Conservation (phyloP, 2,797 vertebrate genomes). For the Pampus argenteus region DNA sequence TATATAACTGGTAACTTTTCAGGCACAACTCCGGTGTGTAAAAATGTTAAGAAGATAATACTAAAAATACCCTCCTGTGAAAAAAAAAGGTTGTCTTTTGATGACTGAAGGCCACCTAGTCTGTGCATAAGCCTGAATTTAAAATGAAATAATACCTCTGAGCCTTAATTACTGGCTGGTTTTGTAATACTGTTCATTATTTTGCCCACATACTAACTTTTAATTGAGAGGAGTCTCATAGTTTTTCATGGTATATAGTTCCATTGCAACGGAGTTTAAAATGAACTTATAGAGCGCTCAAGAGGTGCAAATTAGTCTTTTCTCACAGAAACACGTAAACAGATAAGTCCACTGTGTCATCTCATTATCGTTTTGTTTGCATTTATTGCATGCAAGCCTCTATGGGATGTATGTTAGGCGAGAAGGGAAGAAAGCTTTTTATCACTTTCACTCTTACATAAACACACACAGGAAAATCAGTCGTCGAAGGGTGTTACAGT, state of each 20-base stretch:
- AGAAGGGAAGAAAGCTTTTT: slow-evolving; percentile 45
- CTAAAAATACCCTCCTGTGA: slow-evolving; percentile 29
- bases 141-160: slow-evolving; percentile 15
- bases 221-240: slow-evolving; percentile 54
- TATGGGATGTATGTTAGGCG: slow-evolving; percentile 46
- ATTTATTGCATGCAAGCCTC: slow-evolving; percentile 63
- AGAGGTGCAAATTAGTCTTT: slow-evolving; percentile 60
- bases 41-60: slow-evolving; percentile 11
- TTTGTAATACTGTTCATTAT: slow-evolving; percentile 26
- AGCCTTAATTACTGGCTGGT: slow-evolving; percentile 28
- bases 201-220: slow-evolving; percentile 18
- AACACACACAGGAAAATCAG: slow-evolving; percentile 49
- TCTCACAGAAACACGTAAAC: slow-evolving; percentile 13
- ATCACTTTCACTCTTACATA: slow-evolving; percentile 36
- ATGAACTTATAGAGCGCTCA: slow-evolving; percentile 43
- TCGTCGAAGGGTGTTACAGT: slow-evolving; percentile 62
- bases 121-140: neutral
- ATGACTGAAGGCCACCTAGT: slow-evolving; percentile 19
- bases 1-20: slow-evolving; percentile 19
- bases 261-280: slow-evolving; percentile 54
- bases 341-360: slow-evolving; percentile 38
- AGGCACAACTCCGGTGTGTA: slow-evolving; percentile 21
- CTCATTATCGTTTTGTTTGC: slow-evolving; percentile 78
- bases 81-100: slow-evolving; percentile 5
- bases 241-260: slow-evolving; percentile 32